phyloP scores from a whole-genome alignment of 1,140 invertebrate species.

The Nylanderia fulva region DNA sequence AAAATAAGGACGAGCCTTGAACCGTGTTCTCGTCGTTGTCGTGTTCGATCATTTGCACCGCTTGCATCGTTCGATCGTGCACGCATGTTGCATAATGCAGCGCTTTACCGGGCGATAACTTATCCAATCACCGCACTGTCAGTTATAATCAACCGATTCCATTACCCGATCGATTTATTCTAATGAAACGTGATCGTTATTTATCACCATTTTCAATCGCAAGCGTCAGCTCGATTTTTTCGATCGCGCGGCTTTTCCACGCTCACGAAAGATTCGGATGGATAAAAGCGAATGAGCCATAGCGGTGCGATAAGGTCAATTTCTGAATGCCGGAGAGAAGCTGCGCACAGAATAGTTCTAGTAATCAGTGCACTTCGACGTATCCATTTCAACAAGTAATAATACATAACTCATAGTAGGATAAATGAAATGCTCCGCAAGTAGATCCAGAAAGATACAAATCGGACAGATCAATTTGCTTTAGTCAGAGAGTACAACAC shows the following conservation, averaged over 20 bases:
- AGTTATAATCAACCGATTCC: constrained; percentile 83
- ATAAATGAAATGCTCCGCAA: constrained; percentile 52
- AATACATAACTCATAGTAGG: constrained; percentile 43
- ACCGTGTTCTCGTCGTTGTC: constrained; percentile 60
- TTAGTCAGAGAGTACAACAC: constrained; percentile 32
- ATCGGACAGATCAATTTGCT: constrained; percentile 52
- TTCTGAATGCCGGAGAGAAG: constrained; percentile 48
- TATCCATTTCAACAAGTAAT: constrained; percentile 50
- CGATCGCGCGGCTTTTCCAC: constrained; percentile 34
- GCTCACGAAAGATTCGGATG: constrained; percentile 22
- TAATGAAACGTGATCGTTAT: constrained; percentile 84
- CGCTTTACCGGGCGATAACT: constrained; percentile 81
- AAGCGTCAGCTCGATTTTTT: constrained; percentile 68
- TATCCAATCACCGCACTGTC: constrained; percentile 84
- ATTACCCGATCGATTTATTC: constrained; percentile 84
- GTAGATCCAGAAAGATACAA: constrained; percentile 48
- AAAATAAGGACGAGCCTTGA: constrained; percentile 72
- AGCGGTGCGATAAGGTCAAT: constrained; percentile 37
- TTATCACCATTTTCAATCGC: constrained; percentile 84
- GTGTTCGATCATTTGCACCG: constrained; percentile 28
- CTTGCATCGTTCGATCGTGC: constrained; percentile 36
- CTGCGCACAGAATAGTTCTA: constrained; percentile 21
- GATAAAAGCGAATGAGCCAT: constrained; percentile 44
- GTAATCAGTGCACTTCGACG: constrained; percentile 27
- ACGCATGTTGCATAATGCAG: constrained; percentile 81